phyloP scores from a whole-genome alignment of 2,113 vertebrate species.

The Leucoraja erinaceus region DNA sequence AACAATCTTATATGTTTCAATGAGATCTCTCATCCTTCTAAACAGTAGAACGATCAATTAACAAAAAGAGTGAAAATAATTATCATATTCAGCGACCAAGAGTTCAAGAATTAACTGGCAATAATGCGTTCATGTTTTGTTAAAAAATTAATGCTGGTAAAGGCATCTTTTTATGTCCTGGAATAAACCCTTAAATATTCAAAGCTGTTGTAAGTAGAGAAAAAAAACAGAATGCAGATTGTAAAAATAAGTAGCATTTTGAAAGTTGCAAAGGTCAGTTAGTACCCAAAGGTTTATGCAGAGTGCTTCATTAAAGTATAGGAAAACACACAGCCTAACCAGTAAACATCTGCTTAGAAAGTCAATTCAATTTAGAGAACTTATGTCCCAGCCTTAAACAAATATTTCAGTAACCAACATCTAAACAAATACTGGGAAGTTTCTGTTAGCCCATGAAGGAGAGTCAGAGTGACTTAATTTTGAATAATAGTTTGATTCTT shows the following conservation, averaged over 20 bases:
- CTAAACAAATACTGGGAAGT: background rate
- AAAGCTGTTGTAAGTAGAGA: background rate
- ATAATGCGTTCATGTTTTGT: background rate
- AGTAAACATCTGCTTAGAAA: background rate
- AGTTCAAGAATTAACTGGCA: background rate
- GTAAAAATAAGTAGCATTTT: background rate
- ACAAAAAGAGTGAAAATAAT: background rate
- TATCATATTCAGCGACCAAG: background rate
- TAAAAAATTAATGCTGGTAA: background rate
- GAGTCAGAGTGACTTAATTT: slow-evolving; percentile 11
- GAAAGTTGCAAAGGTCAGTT: background rate
- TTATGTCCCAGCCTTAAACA: background rate
- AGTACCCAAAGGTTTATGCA: background rate
- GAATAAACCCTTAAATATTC: background rate
- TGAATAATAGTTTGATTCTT: slow-evolving; percentile 36
- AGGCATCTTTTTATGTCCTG: background rate
- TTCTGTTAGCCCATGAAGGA: background rate
- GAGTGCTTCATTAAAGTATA: background rate
- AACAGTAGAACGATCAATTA: background rate
- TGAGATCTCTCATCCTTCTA: too few relatives aligned
- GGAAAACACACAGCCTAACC: background rate
- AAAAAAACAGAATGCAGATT: background rate
- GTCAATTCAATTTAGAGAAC: slow-evolving; percentile 9
- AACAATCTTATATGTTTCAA: too few relatives aligned
- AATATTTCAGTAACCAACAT: background rate